Conservation (phyloP, 1,140 invertebrate species). For the Caerostris darwini region DNA sequence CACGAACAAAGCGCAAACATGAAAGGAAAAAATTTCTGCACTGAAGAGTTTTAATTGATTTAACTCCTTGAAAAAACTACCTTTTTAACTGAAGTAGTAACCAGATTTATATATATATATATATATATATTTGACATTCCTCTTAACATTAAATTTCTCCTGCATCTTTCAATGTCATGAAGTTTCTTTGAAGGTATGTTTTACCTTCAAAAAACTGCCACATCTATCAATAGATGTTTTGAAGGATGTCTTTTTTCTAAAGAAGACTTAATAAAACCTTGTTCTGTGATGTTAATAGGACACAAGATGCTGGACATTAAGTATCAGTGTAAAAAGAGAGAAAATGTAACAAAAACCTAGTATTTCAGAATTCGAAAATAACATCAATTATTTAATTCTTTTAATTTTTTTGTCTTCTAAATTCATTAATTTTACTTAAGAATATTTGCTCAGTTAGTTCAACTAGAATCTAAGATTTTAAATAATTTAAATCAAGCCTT, state of each 20-base stretch:
- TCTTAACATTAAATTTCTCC: background rate
- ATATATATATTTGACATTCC: background rate
- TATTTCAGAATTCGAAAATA: too few relatives aligned
- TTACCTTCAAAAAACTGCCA: background rate
- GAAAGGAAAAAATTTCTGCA: too few relatives aligned
- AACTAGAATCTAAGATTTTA: too few relatives aligned
- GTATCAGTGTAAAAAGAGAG: background rate
- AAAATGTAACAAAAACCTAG: too few relatives aligned
- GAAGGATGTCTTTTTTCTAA: background rate
- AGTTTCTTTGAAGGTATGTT: background rate
- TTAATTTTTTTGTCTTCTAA: too few relatives aligned
- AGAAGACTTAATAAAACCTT: background rate
- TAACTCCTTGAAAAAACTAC: background rate
- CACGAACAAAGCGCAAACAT: too few relatives aligned
- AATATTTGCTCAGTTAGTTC: too few relatives aligned
- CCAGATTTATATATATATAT: too few relatives aligned
- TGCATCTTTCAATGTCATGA: background rate
- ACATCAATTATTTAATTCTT: too few relatives aligned
- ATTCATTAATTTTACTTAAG: too few relatives aligned
- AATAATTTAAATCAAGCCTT: too few relatives aligned
- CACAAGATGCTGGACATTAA: background rate
- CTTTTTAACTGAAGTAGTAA: background rate
- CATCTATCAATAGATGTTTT: background rate
- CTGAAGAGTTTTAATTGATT: too few relatives aligned
- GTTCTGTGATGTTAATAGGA: background rate